Evolutionary conservation across 2,888 invertebrate genomes (phyloP), one percentile per base, ranked within the genome.

Genomic region (Melikaiella ostensackeni): DNA sequence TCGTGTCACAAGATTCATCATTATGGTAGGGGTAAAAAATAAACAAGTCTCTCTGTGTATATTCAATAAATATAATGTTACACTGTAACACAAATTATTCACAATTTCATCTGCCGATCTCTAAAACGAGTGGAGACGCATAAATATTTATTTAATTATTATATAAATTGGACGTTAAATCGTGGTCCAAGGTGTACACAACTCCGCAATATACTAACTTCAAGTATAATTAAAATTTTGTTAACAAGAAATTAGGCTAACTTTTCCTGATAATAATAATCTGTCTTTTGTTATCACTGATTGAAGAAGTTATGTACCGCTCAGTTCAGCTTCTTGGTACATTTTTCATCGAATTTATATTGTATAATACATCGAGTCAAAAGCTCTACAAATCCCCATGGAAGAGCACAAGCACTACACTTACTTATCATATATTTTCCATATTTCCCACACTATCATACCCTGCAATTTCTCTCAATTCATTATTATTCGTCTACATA

Each of bases 41-140:
- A 86, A 84, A 87, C 84, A 87, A 80, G 82, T 83, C 82, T 83
- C 84, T 83, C 84, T 86, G 85, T 85, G 79, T 86, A 87, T 87
- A 87, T 87, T 87, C 84, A 89, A 89, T 89, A 89, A 89, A 89
- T 89, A 89, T 89, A 88, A 85, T 88, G 85, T 88, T 89, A 89
- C 87, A 89, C 88, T 77, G 82, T 86, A 87, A 87, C 86, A 84
- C 85, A 89, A 89, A 21, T 55, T 55, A 55, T 55, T 55, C 50
- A 55, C 50, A 55, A 55, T 21, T 55, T 55, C 50, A 55, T 55
- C 50, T 55, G 50, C 50, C 50, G n/a, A 55, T 55, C 50, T 55
- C 50, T 55, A 21, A 55, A 55, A 55, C 50, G 50, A 55, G 50
- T 55, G 50, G 50, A 21, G 50, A 55, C 21, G 9, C n/a, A 9